Evolutionary conservation across 2,888 invertebrate genomes (phyloP).

Genomic region (Cheilosia vernalis): DNA sequence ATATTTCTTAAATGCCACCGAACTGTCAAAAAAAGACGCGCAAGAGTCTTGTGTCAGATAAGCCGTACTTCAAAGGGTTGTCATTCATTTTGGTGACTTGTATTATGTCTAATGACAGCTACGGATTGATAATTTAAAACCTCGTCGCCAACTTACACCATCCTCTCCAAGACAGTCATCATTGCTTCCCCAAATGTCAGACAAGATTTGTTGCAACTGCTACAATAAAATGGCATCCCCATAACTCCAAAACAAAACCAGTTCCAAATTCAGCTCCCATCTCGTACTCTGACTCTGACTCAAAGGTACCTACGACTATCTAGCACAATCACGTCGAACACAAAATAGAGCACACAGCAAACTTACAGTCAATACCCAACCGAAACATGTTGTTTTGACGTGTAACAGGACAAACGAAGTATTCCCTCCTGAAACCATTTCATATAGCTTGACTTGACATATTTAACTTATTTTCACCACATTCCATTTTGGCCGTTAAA

Average conservation of each 20-base stretch:
- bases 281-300: not conserved
- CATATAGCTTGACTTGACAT: slow-evolving; percentile 11
- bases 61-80: too few relatives aligned
- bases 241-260: not conserved
- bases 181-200: too few relatives aligned
- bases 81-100: too few relatives aligned
- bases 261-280: not conserved
- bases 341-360: not conserved
- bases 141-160: too few relatives aligned
- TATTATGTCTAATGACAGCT: too few relatives aligned
- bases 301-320: not conserved
- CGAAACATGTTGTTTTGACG: slow-evolving; percentile 14
- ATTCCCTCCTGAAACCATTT: not conserved
- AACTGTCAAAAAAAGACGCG: too few relatives aligned
- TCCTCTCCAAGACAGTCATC: too few relatives aligned
- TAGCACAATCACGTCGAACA: not conserved
- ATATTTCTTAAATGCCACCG: too few relatives aligned
- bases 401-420: not conserved
- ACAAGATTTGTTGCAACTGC: too few relatives aligned
- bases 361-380: not conserved
- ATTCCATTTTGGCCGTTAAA: slow-evolving; percentile 28
- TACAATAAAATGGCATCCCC: not conserved
- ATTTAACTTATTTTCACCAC: slow-evolving; percentile 22
- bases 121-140: too few relatives aligned
- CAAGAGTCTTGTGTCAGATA: too few relatives aligned